Evolutionary conservation across 2,113 vertebrate species (phyloP).

Genomic region (Leucosticte australis): DNA sequence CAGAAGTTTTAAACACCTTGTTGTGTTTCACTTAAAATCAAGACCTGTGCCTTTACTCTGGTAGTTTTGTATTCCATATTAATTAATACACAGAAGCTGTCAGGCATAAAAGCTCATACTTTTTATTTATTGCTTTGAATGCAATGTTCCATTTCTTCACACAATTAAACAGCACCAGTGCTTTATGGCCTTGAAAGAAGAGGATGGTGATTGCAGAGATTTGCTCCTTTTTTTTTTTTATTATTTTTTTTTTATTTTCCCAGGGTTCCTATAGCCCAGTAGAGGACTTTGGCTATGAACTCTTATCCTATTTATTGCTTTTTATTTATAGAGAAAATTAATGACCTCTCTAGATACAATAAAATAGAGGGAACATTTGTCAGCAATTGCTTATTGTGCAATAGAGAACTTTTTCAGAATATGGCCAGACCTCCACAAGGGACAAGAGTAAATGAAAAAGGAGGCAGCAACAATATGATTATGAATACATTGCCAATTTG

Average conservation of each 20-base stretch:
- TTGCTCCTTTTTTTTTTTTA: neutral
- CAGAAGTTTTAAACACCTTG: neutral
- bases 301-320: neutral
- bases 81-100: neutral
- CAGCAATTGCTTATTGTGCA: neutral
- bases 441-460: neutral
- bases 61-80: neutral
- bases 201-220: neutral
- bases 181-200: neutral
- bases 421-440: neutral
- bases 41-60: neutral
- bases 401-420: neutral
- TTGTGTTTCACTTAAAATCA: neutral
- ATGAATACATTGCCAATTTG: neutral
- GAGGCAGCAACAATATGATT: neutral
- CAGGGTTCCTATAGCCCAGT: neutral
- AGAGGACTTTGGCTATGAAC: neutral
- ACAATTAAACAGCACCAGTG: neutral
- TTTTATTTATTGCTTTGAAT: neutral
- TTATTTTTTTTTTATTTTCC: neutral
- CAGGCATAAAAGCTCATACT: neutral
- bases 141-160: neutral
- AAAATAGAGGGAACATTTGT: neutral
- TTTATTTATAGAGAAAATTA: neutral
- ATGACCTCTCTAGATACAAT: neutral